These are phyloP conservation scores for Apocheima hispidaria DNA, from an alignment of 2,888 invertebrate species.

Conservation along the genomic window DNA sequence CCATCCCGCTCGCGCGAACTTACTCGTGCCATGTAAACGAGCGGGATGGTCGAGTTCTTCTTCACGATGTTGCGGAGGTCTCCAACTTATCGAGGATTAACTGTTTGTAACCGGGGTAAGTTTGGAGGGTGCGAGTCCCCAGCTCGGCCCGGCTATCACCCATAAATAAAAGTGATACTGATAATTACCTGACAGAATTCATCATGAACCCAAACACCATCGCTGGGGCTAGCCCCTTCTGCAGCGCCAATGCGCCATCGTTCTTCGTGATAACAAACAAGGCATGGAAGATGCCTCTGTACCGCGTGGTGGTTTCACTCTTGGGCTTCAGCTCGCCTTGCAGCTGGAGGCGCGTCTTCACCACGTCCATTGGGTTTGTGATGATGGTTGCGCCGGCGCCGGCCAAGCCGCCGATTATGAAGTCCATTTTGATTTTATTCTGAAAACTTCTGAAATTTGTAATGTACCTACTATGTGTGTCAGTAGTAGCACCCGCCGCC, in stretches of 20 bases:
- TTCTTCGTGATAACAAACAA: conserved; percentile 89
- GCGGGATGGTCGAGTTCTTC: too few species aligned
- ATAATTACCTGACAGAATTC: conserved; percentile 85
- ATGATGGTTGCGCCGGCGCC: conserved; percentile 92
- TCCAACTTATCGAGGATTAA: too few species aligned
- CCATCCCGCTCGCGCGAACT: too few species aligned
- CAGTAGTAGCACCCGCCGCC: too few species aligned
- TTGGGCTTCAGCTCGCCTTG: conserved; percentile 91
- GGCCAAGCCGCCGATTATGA: conserved; percentile 89
- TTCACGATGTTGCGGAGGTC: too few species aligned
- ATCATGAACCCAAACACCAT: conserved; percentile 91
- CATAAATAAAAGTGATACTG: too few species aligned
- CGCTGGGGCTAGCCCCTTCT: conserved; percentile 93
- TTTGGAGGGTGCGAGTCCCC: too few species aligned
- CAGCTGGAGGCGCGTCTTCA: conserved; percentile 95
- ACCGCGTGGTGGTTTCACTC: conserved; percentile 80
- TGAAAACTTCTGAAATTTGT: background rate
- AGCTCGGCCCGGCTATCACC: too few species aligned
- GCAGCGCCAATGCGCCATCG: conserved; percentile 91
- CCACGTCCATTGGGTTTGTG: conserved; percentile 95
- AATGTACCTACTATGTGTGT: too few species aligned
- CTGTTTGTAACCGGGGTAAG: too few species aligned
- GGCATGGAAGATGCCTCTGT: conserved; percentile 92
- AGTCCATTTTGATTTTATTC: conserved; percentile 84
- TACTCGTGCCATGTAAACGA: too few species aligned